phyloP scores from a whole-genome alignment of 2,113 vertebrate genomes.

The Limanda limanda region DNA sequence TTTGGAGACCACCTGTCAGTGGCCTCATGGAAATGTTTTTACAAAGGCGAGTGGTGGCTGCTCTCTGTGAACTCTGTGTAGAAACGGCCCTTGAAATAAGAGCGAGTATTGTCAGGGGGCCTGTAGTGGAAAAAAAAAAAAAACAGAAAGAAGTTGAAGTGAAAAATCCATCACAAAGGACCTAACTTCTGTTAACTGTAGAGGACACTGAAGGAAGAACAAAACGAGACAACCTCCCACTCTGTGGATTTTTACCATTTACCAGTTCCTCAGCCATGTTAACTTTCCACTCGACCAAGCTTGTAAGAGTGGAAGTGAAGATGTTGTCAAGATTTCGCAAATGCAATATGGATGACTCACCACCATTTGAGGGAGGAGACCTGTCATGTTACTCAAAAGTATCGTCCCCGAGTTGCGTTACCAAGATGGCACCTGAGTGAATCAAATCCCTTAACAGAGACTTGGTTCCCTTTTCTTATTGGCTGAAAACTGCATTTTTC shows the following conservation, averaged over 20 bases:
- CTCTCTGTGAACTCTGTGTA: slow-evolving; percentile 45
- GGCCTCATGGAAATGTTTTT: slow-evolving; percentile 73
- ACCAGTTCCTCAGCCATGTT: slow-evolving; percentile 18
- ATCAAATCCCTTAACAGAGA: slow-evolving; percentile 19
- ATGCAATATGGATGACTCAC: slow-evolving; percentile 33
- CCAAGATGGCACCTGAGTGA: too few species aligned
- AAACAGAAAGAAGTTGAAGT: slow-evolving; percentile 41
- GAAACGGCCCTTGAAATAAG: slow-evolving; percentile 66
- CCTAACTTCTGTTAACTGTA: slow-evolving; percentile 32
- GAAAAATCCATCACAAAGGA: slow-evolving; percentile 47
- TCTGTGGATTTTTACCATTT: slow-evolving; percentile 21
- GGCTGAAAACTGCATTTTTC: slow-evolving; percentile 46
- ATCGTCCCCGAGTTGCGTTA: too few species aligned
- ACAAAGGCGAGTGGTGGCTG: slow-evolving; percentile 48
- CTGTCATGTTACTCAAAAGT: slow-evolving; percentile 13
- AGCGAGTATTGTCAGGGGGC: slow-evolving; percentile 59
- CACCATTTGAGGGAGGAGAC: slow-evolving; percentile 27
- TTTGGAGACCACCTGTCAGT: slow-evolving; percentile 74
- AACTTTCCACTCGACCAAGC: slow-evolving; percentile 20
- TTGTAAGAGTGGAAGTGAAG: slow-evolving; percentile 40
- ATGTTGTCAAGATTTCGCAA: slow-evolving; percentile 11
- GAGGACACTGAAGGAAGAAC: slow-evolving; percentile 15
- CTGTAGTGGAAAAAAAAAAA: slow-evolving; percentile 41
- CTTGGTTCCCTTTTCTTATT: slow-evolving; percentile 11
- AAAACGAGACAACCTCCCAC: slow-evolving; percentile 10